Base-by-base conservation (phyloP, 2,888 invertebrate genomes). In the Leucoma salicis region DNA sequence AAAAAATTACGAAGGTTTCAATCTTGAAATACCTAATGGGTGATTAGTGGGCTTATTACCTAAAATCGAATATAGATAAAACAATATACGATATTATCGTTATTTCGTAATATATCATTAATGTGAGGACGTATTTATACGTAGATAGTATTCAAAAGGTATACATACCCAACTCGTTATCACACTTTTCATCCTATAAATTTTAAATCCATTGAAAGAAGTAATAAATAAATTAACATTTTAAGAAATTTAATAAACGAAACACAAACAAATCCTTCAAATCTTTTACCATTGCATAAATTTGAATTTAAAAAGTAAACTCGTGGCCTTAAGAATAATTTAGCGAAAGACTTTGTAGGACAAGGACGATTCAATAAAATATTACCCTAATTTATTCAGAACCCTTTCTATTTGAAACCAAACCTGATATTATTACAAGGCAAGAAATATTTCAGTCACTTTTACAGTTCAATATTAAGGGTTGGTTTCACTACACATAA, bases 371-470 rank as follows among this genome's bases (percentile, higher is more conserved):
- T 55, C 27, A 42, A 46, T 55, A 33, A 49, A 49, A 48, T 51
- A 48, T 32, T 40, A 33, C 18, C 37, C 27, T 21, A 32, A 35
- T 48, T 52, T 46, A 45, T 42, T 16, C 25, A 16, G 34, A 46
- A 42, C 38, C 49, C 49, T 46, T 54, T 58, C 36, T 44, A 42
- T 51, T 46, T 13, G 15, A 32, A 42, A 45, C 45, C 24, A 8
- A 37, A 46, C 12, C 31, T 41, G 42, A 51, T 55, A 53, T 43
- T 53, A 50, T 44, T 28, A 32, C 31, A 58, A 50, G 37, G 39
- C 31, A 33, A 15, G 21, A 41, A 45, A 45, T 33, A 49, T 46
- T 58, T 49, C 38, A 33, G 39, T 38, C 58, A 54, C 33, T 53
- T 42, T 32, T 29, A 38, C 34, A 50, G 46, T 38, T 21, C 38